Conservation (phyloP, 2,797 vertebrate species). For the Pangasius sanitwongsei region DNA sequence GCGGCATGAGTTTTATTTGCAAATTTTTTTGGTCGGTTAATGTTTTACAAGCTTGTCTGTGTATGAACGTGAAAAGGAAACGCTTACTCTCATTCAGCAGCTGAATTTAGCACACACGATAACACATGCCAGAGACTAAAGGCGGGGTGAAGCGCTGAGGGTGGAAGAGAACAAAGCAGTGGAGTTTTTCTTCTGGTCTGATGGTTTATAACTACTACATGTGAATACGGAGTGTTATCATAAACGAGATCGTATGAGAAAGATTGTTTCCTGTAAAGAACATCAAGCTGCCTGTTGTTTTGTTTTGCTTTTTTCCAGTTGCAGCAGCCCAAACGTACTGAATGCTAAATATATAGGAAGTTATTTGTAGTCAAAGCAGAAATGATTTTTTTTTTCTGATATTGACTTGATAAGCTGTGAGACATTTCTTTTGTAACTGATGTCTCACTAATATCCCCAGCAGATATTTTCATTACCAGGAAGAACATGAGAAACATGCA, state of each 20-base stretch:
- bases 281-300: not conserved
- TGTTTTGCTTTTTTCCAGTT: not conserved
- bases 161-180: not conserved
- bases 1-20: not conserved
- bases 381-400: not conserved
- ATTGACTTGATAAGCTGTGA: not conserved
- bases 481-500: constrained; percentile 57
- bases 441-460: constrained; percentile 54
- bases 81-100: not conserved
- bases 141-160: not conserved
- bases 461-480: constrained; percentile 44
- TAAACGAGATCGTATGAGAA: not conserved
- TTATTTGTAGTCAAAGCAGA: not conserved
- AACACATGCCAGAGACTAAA: not conserved
- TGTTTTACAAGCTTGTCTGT: not conserved
- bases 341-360: not conserved
- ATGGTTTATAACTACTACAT: not conserved
- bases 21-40: not conserved
- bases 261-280: not conserved
- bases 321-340: not conserved
- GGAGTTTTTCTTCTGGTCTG: not conserved
- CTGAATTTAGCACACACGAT: not conserved
- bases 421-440: not conserved
- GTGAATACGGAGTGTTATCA: not conserved
- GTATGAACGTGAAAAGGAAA: not conserved